These are phyloP conservation scores for Acrocyrtus sp. DNA, from an alignment of 2,888 invertebrate genomes.

Conservation along the genomic window DNA sequence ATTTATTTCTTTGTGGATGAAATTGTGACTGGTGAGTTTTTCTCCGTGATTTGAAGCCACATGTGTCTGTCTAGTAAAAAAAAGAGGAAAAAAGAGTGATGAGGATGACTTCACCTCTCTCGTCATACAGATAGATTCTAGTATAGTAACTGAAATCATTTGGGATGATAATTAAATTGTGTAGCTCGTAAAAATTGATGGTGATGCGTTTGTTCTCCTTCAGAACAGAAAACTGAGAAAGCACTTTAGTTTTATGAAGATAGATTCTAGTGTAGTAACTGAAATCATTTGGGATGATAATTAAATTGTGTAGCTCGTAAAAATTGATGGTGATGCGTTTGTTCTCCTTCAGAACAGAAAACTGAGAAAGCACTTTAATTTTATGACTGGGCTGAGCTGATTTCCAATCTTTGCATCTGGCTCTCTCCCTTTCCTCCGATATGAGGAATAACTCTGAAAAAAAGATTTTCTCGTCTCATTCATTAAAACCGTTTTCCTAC, in stretches of 20 bases:
- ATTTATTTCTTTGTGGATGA: neutral
- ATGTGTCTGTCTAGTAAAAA: constrained; percentile 29
- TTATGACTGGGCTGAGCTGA: constrained; percentile 25
- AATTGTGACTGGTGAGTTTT: constrained; percentile 4
- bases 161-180: constrained; percentile 46
- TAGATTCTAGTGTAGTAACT: neutral
- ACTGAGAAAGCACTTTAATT: constrained; percentile 45
- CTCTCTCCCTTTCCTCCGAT: neutral
- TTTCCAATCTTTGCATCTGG: constrained; percentile 31
- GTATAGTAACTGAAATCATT: neutral
- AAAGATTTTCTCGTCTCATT: neutral
- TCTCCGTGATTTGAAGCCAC: constrained; percentile 16
- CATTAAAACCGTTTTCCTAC: neutral
- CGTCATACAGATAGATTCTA: neutral
- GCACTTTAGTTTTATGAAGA: constrained; percentile 17
- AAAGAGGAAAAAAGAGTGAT: constrained; percentile 18
- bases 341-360: neutral
- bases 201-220: constrained; percentile 7
- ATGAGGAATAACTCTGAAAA: too few species aligned
- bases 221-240: constrained; percentile 3
- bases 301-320: constrained; percentile 31
- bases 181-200: constrained; percentile 39
- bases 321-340: constrained; percentile 43
- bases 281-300: constrained; percentile 33
- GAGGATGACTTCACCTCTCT: constrained; percentile 13